phyloP scores from a whole-genome alignment of 2,888 invertebrate species.

The Acrobasis consociella region DNA sequence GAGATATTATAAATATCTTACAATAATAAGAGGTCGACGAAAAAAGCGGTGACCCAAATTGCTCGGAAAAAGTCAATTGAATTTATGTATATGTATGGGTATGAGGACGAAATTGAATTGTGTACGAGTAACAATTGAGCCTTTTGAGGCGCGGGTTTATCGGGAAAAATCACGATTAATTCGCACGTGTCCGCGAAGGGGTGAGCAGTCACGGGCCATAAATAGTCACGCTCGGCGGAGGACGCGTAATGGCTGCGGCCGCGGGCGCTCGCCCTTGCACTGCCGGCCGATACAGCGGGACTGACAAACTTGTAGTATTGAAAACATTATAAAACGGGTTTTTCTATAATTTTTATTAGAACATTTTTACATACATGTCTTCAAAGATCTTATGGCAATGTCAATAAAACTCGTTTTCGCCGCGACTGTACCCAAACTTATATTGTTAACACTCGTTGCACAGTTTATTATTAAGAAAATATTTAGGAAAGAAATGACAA shows the following conservation, averaged over 20 bases:
- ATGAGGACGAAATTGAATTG: constrained; percentile 49
- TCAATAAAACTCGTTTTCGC: no score
- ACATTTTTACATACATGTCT: no score
- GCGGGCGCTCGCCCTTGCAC: constrained; percentile 38
- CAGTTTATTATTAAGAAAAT: no score
- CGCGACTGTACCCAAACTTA: background rate
- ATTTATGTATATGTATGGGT: constrained; percentile 33
- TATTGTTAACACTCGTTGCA: no score
- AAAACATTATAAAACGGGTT: no score
- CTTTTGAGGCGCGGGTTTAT: constrained; percentile 57
- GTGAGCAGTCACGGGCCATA: constrained; percentile 61
- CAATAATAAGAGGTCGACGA: background rate
- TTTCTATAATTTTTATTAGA: background rate
- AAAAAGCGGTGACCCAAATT: constrained; percentile 33
- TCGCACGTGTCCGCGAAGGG: constrained; percentile 77
- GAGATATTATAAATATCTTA: no score
- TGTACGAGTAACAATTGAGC: constrained; percentile 49
- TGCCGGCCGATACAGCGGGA: constrained; percentile 18
- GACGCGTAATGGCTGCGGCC: constrained; percentile 62
- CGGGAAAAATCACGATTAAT: constrained; percentile 74
- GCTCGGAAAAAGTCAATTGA: constrained; percentile 41
- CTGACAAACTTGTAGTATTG: constrained; percentile 8
- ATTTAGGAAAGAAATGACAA: no score
- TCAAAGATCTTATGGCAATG: no score
- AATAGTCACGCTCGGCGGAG: constrained; percentile 57